Evolutionary conservation across 1,140 invertebrate species (phyloP), one percentile per base, ranked within the genome.

Genomic region (Thaumatotibia leucotreta): DNA sequence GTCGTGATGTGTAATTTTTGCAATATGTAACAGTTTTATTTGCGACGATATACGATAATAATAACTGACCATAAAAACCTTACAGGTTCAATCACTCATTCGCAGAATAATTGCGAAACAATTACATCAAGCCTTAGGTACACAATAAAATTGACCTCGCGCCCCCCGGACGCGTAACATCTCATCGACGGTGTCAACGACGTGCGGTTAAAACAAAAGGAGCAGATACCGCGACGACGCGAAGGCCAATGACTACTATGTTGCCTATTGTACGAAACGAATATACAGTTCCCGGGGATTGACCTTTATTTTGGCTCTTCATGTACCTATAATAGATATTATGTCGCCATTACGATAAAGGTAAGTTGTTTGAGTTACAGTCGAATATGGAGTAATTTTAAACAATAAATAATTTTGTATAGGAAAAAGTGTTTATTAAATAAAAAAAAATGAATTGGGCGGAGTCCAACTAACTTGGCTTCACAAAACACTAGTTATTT

Each of bases 111-210:
- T 82, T 61, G 69, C n/a, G n/a, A n/a, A n/a, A 67, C 39, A 74
- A 83, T 86, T 87, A 87, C 79, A 78, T 86, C 84, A 87, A 86
- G 14, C 33, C 33, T 11, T n/a, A n/a, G n/a, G n/a, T 39, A 79
- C 72, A 77, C 72, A 80, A 80, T 82, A 80, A 79, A 82, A 65
- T 69, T 78, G 82, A 86, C 86, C 86, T 85, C 84, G 65, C 69
- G 66, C 67, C 66, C 68, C 67, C 76, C 77, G 77, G 76, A 79
- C 81, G 80, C 74, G 79, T 83, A 77, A 80, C 65, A 72, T 77
- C 39, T 45, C 39, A 74, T 76, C 71, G 69, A 72, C 61, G 61
- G 23, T 58, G 52, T 29, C 52, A 58, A 27, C 50, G 49, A 27
- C 52, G 52, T 24, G 52, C 29, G 52, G 52, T 75, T 77, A 75